Base-by-base conservation (phyloP, 1,140 invertebrate genomes). In the Hylaeus anthracinus region DNA sequence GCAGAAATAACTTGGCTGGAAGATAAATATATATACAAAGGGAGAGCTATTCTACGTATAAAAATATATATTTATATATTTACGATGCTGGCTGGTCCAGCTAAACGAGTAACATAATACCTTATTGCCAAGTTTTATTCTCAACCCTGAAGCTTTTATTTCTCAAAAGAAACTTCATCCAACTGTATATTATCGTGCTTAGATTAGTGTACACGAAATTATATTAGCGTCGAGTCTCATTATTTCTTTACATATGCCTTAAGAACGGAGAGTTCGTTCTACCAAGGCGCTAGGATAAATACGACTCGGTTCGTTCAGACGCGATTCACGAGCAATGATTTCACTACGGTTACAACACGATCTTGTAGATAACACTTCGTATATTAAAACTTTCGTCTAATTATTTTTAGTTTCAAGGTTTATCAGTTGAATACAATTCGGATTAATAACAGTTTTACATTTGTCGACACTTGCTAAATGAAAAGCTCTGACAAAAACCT, bases 61-160 rank as follows among this genome's bases (percentile, higher is more conserved):
- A 81, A 86, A 81, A 76, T 71, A 84, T 86, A 88, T 88, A 80
- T 85, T 84, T 86, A 86, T 84, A 83, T 84, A 84, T 86, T 81
- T 79, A 84, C 82, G 71, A 82, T 76, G 51, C 89, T 90, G 90
- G 90, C 90, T 90, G 90, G 90, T 72, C 90, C 90, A 86, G 88
- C 45, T 83, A 58, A 71, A 78, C 74, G 85, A 82, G 56, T 86
- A 86, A 82, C 48, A 78, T 87, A 85, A 88, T 72, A 83, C 66
- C 55, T 77, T 80, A 82, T 88, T 88, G 85, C 85, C 87, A 86
- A 88, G 79, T 84, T 81, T 84, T 77, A 85, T 82, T 88, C 60
- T 79, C 78, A 83, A 79, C 72, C 81, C 65, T 63, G 78, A 86
- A 78, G 77, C 51, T 55, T 78, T 86, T 83, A 48, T 85, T 80